Conservation (phyloP, 2,797 vertebrate species). For the Enteromius radiatus region DNA sequence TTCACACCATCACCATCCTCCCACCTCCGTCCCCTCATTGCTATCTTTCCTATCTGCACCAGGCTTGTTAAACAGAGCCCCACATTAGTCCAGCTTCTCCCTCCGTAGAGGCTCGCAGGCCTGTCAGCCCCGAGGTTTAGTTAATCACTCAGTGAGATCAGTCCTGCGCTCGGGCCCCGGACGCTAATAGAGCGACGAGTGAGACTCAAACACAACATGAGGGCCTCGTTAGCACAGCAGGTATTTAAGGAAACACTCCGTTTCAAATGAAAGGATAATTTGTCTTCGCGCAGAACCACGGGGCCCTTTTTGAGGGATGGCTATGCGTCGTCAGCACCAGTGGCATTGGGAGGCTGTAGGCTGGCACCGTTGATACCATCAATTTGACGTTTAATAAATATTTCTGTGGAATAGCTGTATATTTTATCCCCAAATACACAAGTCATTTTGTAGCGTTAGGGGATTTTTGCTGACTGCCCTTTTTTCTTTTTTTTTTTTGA, state of each 20-base stretch:
- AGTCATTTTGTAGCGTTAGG: constrained; percentile 56
- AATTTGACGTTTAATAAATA: constrained; percentile 75
- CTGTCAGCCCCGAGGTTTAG: constrained; percentile 82
- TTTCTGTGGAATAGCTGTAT: constrained; percentile 64
- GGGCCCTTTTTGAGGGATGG: constrained; percentile 59
- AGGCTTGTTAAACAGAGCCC: constrained; percentile 68
- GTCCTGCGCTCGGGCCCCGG: constrained; percentile 71
- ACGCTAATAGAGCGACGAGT: constrained; percentile 79
- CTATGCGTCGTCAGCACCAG: constrained; percentile 62
- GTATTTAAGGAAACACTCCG: constrained; percentile 84
- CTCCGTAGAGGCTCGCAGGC: constrained; percentile 71
- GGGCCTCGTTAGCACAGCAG: constrained; percentile 79
- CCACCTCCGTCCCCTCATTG: constrained; percentile 42
- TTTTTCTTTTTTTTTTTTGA: not conserved
- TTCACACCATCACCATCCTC: constrained; percentile 62
- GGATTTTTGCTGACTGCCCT: constrained; percentile 67
- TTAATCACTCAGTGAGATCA: constrained; percentile 84
- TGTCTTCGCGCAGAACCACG: constrained; percentile 69
- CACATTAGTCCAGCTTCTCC: constrained; percentile 70
- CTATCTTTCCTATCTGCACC: constrained; percentile 39
- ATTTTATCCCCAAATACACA: constrained; percentile 71
- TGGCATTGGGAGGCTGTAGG: constrained; percentile 54
- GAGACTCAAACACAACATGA: constrained; percentile 63
- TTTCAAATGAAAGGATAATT: constrained; percentile 82
- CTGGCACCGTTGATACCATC: constrained; percentile 72